These are phyloP conservation scores for Aurelia aurita complex sp. Pacific DNA, from an alignment of 30 jellyfish, hydroid and myxozoan genomes.

Conservation along the genomic window DNA sequence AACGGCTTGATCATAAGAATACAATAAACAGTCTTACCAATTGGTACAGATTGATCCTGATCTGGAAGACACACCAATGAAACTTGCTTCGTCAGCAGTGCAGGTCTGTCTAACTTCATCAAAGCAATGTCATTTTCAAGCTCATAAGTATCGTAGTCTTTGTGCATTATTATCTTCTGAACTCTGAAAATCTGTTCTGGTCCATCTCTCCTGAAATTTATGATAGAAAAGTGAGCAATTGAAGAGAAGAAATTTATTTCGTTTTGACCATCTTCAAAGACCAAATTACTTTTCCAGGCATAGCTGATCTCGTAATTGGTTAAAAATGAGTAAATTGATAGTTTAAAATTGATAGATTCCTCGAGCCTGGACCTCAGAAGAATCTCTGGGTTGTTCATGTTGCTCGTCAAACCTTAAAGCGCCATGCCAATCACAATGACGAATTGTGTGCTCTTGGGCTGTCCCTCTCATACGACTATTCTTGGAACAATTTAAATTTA, in stretches of 20 bases:
- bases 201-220: slow-evolving; percentile 6
- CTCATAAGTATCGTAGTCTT: slow-evolving; percentile 4
- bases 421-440: too few species aligned
- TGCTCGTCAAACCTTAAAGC: too few species aligned
- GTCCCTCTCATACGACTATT: too few species aligned
- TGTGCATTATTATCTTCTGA: slow-evolving; percentile 22
- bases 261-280: not conserved
- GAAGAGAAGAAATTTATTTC: not conserved
- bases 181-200: slow-evolving; percentile 9
- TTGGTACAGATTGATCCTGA: not conserved
- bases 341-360: too few species aligned
- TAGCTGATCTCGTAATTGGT: too few species aligned
- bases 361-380: too few species aligned
- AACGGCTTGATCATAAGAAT: too few species aligned
- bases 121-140: slow-evolving; percentile 14
- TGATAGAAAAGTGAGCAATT: not conserved
- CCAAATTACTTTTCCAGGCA: too few species aligned
- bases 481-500: too few species aligned
- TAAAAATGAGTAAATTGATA: too few species aligned
- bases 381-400: too few species aligned
- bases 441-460: too few species aligned
- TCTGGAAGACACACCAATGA: slow-evolving; percentile 17
- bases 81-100: slow-evolving; percentile 8
- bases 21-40: not conserved
- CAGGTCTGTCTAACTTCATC: slow-evolving; percentile 20